Evolutionary conservation across 2,113 vertebrate genomes (phyloP).

Genomic region (Petroica traversi): DNA sequence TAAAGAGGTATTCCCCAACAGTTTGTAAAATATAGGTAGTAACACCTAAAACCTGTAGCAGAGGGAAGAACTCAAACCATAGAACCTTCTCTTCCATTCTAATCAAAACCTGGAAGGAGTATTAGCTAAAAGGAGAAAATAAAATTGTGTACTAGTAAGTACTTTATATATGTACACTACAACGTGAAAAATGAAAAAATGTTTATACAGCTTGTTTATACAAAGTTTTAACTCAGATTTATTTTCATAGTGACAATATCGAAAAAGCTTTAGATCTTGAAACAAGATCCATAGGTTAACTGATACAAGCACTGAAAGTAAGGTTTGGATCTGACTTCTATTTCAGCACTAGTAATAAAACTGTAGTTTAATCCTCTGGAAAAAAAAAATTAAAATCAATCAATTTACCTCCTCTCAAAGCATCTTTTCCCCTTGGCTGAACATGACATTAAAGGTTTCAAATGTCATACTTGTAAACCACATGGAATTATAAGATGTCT

Average conservation of each 20-base stretch:
- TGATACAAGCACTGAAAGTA: background rate
- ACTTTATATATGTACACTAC: background rate
- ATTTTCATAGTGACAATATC: background rate
- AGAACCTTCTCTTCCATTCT: background rate
- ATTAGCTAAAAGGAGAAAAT: background rate
- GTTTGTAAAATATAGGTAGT: background rate
- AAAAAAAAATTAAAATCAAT: background rate
- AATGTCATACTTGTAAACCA: conserved; percentile 29
- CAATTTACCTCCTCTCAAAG: background rate
- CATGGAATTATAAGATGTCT: background rate
- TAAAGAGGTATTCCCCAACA: background rate
- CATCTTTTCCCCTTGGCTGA: background rate
- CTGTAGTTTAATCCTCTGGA: background rate
- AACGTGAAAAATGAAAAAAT: background rate
- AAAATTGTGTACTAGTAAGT: background rate
- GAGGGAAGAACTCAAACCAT: background rate
- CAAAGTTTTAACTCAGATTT: background rate
- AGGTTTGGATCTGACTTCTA: background rate
- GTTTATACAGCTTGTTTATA: background rate
- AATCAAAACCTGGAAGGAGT: background rate
- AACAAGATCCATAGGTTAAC: background rate
- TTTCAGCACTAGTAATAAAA: background rate
- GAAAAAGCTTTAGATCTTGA: background rate
- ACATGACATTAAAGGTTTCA: conserved; percentile 24
- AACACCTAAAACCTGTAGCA: background rate